A percentile compares a stretch with the other conserved stretches of the same genome.
Evolutionary conservation across 1,140 invertebrate genomes (phyloP).

Genomic region (Aphaenogaster floridana): DNA sequence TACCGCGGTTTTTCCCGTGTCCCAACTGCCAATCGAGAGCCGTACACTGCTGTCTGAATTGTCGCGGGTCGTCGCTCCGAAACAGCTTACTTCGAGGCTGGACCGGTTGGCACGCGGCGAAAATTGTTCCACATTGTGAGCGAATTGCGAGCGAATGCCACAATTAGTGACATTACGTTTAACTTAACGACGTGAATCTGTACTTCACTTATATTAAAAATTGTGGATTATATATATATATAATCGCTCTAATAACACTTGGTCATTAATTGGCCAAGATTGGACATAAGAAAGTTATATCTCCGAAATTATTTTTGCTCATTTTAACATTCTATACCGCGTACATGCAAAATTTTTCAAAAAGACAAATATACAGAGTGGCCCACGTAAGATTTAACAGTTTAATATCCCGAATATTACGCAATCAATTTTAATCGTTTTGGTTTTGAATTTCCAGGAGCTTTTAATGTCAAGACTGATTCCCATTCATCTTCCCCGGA

Average conservation of each 20-base stretch:
- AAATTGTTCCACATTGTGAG: background rate
- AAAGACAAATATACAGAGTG: background rate
- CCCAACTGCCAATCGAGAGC: conserved; percentile 39
- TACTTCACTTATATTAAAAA: background rate
- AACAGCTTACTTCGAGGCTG: conserved; percentile 14
- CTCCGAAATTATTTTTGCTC: background rate
- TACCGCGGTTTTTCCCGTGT: conserved; percentile 29
- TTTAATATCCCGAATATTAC: too few species aligned
- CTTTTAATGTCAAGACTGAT: too few species aligned
- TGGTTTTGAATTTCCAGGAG: too few species aligned
- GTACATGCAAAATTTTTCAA: background rate
- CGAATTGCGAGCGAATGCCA: background rate
- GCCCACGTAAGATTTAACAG: too few species aligned
- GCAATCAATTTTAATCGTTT: too few species aligned
- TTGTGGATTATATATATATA: background rate
- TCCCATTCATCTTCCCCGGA: too few species aligned
- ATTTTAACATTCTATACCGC: background rate
- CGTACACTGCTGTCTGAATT: conserved; percentile 27
- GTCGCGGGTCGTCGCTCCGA: background rate
- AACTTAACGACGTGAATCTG: background rate
- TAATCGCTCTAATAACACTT: background rate
- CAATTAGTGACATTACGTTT: background rate
- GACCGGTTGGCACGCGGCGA: background rate
- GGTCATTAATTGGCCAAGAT: background rate
- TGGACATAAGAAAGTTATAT: background rate